Evolutionary conservation across 35 echinoderm and acorn worm genomes (phyloP), one percentile per base, ranked within the genome.

Genomic region (Heliocidaris erythrogramma): DNA sequence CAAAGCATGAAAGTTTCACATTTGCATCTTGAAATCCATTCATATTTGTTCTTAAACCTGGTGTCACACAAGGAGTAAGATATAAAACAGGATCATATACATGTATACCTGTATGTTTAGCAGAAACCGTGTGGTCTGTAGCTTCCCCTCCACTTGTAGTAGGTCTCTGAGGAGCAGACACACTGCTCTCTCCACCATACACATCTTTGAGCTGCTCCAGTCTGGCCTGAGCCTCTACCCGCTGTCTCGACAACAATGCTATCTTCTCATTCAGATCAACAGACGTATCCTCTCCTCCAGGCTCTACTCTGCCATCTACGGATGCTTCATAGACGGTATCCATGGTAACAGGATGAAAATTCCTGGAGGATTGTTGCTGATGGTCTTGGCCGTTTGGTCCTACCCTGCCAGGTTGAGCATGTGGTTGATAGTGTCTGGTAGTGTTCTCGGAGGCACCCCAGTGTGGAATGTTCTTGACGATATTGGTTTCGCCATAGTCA

Each of bases 211-310:
- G 48, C 7, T 59, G 47, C 27, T 92, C 48, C 48, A 92, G 50
- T 48, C 91, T 92, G 47, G 48, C 91, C 91, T 92, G 91, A 30
- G 91, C 91, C 21, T 92, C 91, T 6, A 48, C 91, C 31, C 49
- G 16, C 91, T 92, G 91, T 48, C 91, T 49, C 2, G 91, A 92
- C 48, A 92, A 29, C 9, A 48, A 30, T n/a, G 91, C 91, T 52
- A 92, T 92, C 50, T 92, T 92, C 49, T 92, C 91, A 59, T 59
- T 92, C 91, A 92, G 18, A 30, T 92, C 91, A 32, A 92, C 47
- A 59, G 91, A 92, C 1, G 24, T 30, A 10, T 49, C 48, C 29
- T 30, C 91, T 56, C 31, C 24, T 32, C 87, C 47, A 89, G 87
- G 31, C 87, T 89, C 87, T 48, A 89, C 87, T 12, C 31, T 35